These are phyloP conservation scores for Rhinoderma darwinii DNA, from an alignment of 2,113 vertebrate genomes.

Conservation along the genomic window DNA sequence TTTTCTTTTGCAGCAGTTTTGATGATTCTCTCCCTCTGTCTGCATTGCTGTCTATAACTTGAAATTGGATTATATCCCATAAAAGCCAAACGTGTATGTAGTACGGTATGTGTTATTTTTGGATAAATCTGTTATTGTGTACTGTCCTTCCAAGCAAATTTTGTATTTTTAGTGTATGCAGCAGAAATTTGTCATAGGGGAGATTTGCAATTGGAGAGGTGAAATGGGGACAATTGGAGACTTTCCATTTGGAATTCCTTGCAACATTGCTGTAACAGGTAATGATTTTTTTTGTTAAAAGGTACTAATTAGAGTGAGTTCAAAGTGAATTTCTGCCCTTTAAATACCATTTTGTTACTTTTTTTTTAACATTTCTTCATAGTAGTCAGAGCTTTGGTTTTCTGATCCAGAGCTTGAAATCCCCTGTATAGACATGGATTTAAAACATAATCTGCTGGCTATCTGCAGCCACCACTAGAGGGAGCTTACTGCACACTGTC, in stretches of 20 bases:
- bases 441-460: too few species aligned
- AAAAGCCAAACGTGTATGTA: neutral
- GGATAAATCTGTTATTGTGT: neutral
- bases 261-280: conserved; percentile 95
- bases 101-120: neutral
- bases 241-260: conserved; percentile 88
- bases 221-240: conserved; percentile 84
- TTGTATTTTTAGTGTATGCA: conserved; percentile 80
- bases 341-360: too few species aligned
- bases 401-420: too few species aligned
- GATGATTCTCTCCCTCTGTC: too few species aligned
- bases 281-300: conserved; percentile 54
- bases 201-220: conserved; percentile 82
- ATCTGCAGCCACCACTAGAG: too few species aligned
- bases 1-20: neutral
- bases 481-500: too few species aligned
- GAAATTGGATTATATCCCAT: neutral
- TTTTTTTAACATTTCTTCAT: too few species aligned
- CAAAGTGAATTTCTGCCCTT: too few species aligned
- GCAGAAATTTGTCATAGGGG: conserved; percentile 80
- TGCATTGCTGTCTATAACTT: too few species aligned
- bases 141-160: conserved; percentile 1
- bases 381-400: too few species aligned
- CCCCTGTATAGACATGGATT: too few species aligned
- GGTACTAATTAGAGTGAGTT: neutral